Base-by-base conservation (phyloP, 1,140 invertebrate species). In the Chironomus tepperi region DNA sequence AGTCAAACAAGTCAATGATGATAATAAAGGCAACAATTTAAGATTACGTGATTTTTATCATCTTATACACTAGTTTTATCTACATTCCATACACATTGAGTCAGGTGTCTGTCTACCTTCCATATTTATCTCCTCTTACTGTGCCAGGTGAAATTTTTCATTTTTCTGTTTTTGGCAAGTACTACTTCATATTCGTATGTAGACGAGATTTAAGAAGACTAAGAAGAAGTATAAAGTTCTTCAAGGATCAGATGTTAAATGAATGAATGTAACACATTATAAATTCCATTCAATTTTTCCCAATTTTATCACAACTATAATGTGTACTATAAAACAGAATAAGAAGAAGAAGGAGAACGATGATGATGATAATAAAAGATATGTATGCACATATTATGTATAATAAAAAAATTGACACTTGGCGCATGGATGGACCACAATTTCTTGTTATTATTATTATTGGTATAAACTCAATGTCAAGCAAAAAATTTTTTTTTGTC, bases 21-120 rank as follows among this genome's bases (percentile, higher is more conserved):
- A 57, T 57, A 57, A 57, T 57, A 57, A 57, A 57, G 47, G 47
- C 47, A 57, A 57, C 47, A 57, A 57, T 57, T 57, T 57, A n/a
- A 57, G n/a, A n/a, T n/a, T 57, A 57, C 47, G 47, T 57, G 47
- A 57, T 57, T 57, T 57, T 57, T 57, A 57, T 57, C 47, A 57
- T 57, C 47, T n/a, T 3, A 0, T 57, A n/a, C n/a, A n/a, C 47
- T 57, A 57, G 47, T 12, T 57, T n/a, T 57, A n/a, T 57, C 24
- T 34, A 34, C 24, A 34, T 34, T 34, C 24, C 5, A 34, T 34
- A 34, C 24, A 34, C 24, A 34, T 5, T 34, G 24, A 34, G 12
- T 57, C 47, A 57, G 9, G 47, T 57, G 47, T 57, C 47, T 57
- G n/a, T n/a, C 8, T 47, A 47, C 47, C 12, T 57, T 34, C 24